Evolutionary conservation across 2,888 invertebrate genomes (phyloP).

Genomic region (Athripsodes cinereus): DNA sequence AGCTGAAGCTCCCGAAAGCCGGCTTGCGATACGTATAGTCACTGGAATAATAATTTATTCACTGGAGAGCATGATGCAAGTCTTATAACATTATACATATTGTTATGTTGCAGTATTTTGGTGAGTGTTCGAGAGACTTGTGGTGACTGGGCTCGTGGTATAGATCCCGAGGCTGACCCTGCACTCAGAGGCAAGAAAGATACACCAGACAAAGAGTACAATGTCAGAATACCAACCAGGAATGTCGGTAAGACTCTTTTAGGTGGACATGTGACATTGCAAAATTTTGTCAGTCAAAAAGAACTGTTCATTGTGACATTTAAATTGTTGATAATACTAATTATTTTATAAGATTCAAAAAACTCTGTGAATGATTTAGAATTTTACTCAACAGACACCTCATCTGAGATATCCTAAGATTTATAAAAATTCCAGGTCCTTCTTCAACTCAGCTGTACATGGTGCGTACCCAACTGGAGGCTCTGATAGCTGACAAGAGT

Average conservation of each 20-base stretch:
- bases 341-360: too few relatives aligned
- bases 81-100: background rate
- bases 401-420: too few relatives aligned
- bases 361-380: too few relatives aligned
- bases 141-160: constrained; percentile 92
- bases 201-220: constrained; percentile 77
- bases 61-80: too few relatives aligned
- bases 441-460: constrained; percentile 95
- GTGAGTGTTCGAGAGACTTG: constrained; percentile 96
- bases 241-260: constrained; percentile 91
- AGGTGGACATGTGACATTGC: too few relatives aligned
- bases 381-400: too few relatives aligned
- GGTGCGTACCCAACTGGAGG: constrained; percentile 98
- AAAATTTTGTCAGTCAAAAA: too few relatives aligned
- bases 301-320: too few relatives aligned
- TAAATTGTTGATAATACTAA: background rate
- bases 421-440: constrained; percentile 69
- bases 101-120: constrained; percentile 66
- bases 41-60: too few relatives aligned
- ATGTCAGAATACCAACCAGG: constrained; percentile 84
- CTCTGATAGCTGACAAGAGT: constrained; percentile 94
- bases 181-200: constrained; percentile 91
- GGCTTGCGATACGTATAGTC: too few relatives aligned
- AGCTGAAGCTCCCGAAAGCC: too few relatives aligned
- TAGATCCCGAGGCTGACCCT: constrained; percentile 88